phyloP scores from a whole-genome alignment of 2,888 invertebrate species.

The Heteromurus nitidus region DNA sequence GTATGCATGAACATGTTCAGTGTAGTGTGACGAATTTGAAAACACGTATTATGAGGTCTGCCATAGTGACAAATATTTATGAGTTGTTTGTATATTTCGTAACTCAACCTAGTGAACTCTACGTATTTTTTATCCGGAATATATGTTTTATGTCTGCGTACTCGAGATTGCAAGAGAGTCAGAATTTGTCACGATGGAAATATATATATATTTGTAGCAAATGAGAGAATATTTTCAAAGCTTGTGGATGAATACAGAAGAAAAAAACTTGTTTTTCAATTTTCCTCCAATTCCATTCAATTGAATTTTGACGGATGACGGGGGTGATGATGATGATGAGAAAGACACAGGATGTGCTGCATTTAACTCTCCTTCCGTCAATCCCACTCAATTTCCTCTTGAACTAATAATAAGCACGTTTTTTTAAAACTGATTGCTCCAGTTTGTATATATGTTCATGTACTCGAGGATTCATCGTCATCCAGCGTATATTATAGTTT shows the following conservation, averaged over 20 bases:
- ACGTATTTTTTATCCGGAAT: no score
- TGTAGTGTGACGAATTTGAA: no score
- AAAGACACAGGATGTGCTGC: conserved; percentile 59
- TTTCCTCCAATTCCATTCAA: conserved; percentile 61
- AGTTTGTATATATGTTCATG: background rate
- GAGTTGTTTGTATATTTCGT: background rate
- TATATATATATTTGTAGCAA: background rate
- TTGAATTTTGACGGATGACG: conserved; percentile 52
- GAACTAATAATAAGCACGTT: conserved; percentile 29
- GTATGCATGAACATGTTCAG: background rate
- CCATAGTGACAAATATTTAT: background rate
- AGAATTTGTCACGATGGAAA: background rate
- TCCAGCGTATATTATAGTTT: no score
- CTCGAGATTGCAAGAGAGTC: background rate
- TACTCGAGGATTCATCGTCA: no score
- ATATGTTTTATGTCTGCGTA: background rate
- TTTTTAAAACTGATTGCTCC: no score
- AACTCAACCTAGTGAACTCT: background rate
- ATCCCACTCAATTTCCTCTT: conserved; percentile 61
- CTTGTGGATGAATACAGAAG: background rate
- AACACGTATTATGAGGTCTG: no score
- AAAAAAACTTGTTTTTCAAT: conserved; percentile 40
- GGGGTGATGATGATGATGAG: conserved; percentile 37
- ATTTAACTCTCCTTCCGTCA: conserved; percentile 63
- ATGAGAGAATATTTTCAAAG: background rate